Base-by-base conservation (phyloP, 2,888 invertebrate species). In the Schrankia costaestrigalis region DNA sequence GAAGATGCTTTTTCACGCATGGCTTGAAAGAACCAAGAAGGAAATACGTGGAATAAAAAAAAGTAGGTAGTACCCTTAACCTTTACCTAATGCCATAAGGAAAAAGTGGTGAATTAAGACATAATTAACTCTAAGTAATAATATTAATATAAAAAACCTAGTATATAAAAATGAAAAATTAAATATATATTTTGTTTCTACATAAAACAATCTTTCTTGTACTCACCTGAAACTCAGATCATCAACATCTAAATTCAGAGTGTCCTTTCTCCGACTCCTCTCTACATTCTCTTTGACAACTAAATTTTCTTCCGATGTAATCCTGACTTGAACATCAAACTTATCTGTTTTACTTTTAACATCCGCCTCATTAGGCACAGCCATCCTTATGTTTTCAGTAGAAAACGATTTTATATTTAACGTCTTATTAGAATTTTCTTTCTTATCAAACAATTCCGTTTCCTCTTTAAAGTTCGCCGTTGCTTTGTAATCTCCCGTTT, bases 161-260 rank as follows among this genome's bases (percentile, higher is more conserved):
- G n/a, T n/a, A n/a, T n/a, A n/a, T n/a, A n/a, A n/a, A n/a, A n/a
- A n/a, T n/a, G n/a, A n/a, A n/a, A n/a, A n/a, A n/a, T n/a, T n/a
- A n/a, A n/a, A n/a, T n/a, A n/a, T n/a, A n/a, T n/a, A n/a, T n/a
- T n/a, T n/a, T n/a, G n/a, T n/a, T n/a, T n/a, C n/a, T n/a, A n/a
- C n/a, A n/a, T n/a, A n/a, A n/a, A n/a, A n/a, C n/a, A n/a, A n/a
- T n/a, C n/a, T n/a, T n/a, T n/a, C n/a, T n/a, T n/a, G 2, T n/a
- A 18, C 66, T 67, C 43, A 85, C 79, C 89, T 84, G 7, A 90
- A 63, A 51, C 90, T 90, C 11, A 89, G 54, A 43, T 90, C 89
- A 63, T 90, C 90, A 2, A 85, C 77, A 66, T 90, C 90, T 39
- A 87, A 71, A 46, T 86, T 87, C n/a, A 89, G 67, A 0, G 85